A percentile compares a stretch with the other conserved stretches of the same genome.
Conservation (phyloP, 1,140 invertebrate genomes). For the Thaumetopoea pityocampa region DNA sequence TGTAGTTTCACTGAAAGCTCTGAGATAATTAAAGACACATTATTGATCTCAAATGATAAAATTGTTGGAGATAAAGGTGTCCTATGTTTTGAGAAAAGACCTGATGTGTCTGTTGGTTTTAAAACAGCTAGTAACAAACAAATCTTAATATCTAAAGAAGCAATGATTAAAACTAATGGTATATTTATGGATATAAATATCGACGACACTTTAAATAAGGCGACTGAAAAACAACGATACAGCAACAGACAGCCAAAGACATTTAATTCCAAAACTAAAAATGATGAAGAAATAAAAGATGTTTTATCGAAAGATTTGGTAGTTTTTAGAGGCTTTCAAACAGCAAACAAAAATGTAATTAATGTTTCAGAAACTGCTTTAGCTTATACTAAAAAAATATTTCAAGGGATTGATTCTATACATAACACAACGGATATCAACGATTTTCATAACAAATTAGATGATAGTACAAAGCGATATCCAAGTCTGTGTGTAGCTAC, state of each 20-base stretch:
- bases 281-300: not conserved
- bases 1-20: no score
- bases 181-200: constrained; percentile 19
- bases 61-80: constrained; percentile 3
- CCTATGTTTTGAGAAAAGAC: not conserved
- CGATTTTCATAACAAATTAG: constrained; percentile 10
- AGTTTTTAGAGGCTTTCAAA: constrained; percentile 34
- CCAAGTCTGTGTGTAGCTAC: not conserved
- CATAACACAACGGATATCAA: not conserved
- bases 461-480: not conserved
- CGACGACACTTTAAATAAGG: constrained; percentile 1
- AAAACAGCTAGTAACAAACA: constrained; percentile 27
- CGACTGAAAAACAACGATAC: no score
- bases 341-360: constrained; percentile 34
- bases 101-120: constrained; percentile 23
- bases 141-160: not conserved
- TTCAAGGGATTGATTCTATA: constrained; percentile 30
- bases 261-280: no score
- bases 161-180: constrained; percentile 11
- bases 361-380: constrained; percentile 50
- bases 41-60: no score
- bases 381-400: constrained; percentile 42
- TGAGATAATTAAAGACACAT: no score
- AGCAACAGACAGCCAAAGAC: no score
- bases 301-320: not conserved